phyloP scores from a whole-genome alignment of 2,113 vertebrate species.

The Hiodon tergisus region DNA sequence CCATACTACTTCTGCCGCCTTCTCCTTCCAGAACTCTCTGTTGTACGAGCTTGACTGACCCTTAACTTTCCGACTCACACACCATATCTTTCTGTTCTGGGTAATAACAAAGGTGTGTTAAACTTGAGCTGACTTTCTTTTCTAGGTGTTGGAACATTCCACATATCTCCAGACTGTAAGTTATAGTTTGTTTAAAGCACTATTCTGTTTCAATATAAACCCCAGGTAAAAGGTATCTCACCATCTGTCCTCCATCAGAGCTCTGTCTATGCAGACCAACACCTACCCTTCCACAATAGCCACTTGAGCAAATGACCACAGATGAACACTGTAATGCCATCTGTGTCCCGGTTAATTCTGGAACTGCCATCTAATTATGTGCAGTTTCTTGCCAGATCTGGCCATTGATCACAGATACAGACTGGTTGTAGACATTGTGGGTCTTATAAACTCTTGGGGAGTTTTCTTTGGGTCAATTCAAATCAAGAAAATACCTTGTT shows the following conservation, averaged over 20 bases:
- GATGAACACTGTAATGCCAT: conserved; percentile 5
- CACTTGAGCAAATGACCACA: background rate
- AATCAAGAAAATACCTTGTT: background rate
- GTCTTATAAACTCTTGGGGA: background rate
- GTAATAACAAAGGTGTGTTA: too few species aligned
- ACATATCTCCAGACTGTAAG: background rate
- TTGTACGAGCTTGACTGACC: conserved; percentile 79
- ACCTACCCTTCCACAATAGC: background rate
- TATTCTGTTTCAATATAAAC: background rate
- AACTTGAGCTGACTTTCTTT: background rate
- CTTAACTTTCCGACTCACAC: too few species aligned
- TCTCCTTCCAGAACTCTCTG: conserved; percentile 72
- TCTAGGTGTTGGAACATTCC: background rate
- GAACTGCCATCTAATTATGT: conserved; percentile 2
- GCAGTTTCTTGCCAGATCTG: background rate
- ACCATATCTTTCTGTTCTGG: too few species aligned
- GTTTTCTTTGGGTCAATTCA: background rate
- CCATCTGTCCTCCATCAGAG: background rate
- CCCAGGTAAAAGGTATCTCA: background rate
- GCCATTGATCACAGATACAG: conserved; percentile 10
- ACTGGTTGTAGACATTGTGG: background rate
- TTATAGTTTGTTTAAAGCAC: background rate
- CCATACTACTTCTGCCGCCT: conserved; percentile 66
- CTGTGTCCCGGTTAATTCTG: conserved; percentile 8
- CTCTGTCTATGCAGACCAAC: too few species aligned